A percentile compares a stretch with the other conserved stretches of the same genome.
phyloP scores from a whole-genome alignment of 2,888 invertebrate species.

The Amphimallon solstitiale region DNA sequence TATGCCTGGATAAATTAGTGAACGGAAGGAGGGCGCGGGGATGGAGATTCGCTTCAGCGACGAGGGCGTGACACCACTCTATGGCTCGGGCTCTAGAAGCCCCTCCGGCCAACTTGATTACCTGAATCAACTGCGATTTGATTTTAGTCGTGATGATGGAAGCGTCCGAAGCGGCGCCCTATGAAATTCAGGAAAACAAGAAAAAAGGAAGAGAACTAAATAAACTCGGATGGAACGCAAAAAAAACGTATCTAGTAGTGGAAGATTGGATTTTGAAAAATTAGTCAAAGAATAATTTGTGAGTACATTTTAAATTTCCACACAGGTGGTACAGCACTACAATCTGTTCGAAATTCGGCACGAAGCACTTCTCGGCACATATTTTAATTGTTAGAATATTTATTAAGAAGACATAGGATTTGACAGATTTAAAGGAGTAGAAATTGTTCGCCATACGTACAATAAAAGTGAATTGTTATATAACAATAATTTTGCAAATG shows the following conservation, averaged over 20 bases:
- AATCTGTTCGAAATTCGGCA: not conserved
- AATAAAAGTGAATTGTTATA: too few relatives aligned
- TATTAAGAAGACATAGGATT: not conserved
- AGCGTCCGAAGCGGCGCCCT: slow-evolving; percentile 36
- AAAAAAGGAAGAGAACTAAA: slow-evolving; percentile 12
- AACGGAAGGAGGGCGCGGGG: slow-evolving; percentile 58
- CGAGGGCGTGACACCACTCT: slow-evolving; percentile 60
- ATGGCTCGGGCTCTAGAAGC: slow-evolving; percentile 47
- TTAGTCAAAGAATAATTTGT: slow-evolving; percentile 14
- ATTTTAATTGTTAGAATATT: not conserved
- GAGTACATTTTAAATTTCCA: slow-evolving; percentile 20
- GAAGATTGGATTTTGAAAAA: slow-evolving; percentile 25
- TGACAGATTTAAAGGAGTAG: not conserved
- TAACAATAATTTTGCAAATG: too few relatives aligned
- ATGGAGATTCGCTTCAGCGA: slow-evolving; percentile 62
- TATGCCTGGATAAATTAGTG: slow-evolving; percentile 53
- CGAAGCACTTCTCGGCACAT: not conserved
- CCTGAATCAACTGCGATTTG: slow-evolving; percentile 54
- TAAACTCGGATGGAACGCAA: slow-evolving; percentile 26
- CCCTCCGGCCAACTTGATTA: slow-evolving; percentile 57
- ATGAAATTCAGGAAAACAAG: slow-evolving; percentile 24
- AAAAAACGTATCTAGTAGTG: slow-evolving; percentile 2
- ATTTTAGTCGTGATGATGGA: slow-evolving; percentile 46
- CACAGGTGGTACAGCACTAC: slow-evolving; percentile 12
- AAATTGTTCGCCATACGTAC: not conserved